Evolutionary conservation across 2,113 vertebrate genomes (phyloP), one percentile per base, ranked within the genome.

Genomic region (Sphaerodactylus townsendi): DNA sequence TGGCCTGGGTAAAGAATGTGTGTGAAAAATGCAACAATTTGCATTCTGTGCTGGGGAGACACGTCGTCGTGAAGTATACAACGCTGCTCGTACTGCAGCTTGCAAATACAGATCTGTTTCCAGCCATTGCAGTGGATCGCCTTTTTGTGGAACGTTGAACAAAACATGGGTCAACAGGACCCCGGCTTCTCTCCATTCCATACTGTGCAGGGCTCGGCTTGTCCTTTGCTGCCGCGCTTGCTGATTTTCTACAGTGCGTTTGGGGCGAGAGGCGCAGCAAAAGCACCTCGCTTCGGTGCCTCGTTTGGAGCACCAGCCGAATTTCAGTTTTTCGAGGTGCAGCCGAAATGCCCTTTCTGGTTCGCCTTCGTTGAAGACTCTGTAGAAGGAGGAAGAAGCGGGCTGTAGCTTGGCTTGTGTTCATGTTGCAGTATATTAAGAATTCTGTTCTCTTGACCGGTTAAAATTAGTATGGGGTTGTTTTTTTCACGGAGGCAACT

Each of bases 11-110:
- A 70, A 83, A 64, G 84, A 64, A 53, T 79, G 72, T 71, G 23
- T 77, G 84, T 76, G 86, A 56, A 86, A 91, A 82, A 48, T 72
- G 78, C 82, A 91, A 79, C 68, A 80, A 15, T 19, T n/a, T 48
- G 41, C 10, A 8, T 53, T 56, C 8, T 56, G 5, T 56, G 35
- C 25, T 28, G 1, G 33, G 79, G 50, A 59, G 25, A 59, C 56
- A 59, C 59, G 37, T 50, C 2, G 14, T 13, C 48, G 5, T 71
- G 46, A 77, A 76, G 59, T 37, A 35, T 30, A 44, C 62, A 59
- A 83, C 56, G 17, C 69, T 25, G 33, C 44, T 35, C 8, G 28
- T 3, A 39, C 70, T 50, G 53, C 53, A 21, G 53, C 59, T 44
- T 79, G 65, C 10, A 39, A 69, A 69, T 21, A 19, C 15, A 35